Evolutionary conservation across 2,113 vertebrate species (phyloP).

Genomic region (Tretioscincus oriximinensis): DNA sequence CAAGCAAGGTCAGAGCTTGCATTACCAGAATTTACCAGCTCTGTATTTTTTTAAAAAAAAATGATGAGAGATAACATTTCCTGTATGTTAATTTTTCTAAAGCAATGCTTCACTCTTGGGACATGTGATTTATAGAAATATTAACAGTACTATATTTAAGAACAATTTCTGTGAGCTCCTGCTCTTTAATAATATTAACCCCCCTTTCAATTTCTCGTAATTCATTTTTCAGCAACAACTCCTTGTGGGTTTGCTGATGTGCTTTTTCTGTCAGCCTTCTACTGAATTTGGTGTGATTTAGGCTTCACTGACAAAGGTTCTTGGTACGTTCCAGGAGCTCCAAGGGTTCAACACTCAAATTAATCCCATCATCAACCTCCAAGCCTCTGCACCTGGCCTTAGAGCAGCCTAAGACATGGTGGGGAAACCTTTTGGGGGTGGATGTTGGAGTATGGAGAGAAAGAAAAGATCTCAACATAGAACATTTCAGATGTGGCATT

Average conservation of each 20-base stretch:
- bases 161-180: not conserved
- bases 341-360: no score
- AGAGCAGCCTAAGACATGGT: no score
- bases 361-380: no score
- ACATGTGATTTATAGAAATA: not conserved
- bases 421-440: no score
- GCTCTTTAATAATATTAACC: not conserved
- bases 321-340: no score
- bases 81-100: not conserved
- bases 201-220: not conserved
- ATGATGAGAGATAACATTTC: not conserved
- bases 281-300: not conserved
- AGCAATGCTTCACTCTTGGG: not conserved
- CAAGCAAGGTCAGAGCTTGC: not conserved
- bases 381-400: no score
- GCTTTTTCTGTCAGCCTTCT: not conserved
- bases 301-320: no score
- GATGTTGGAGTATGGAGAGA: no score
- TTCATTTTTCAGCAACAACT: not conserved
- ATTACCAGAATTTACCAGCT: not conserved
- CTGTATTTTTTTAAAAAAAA: not conserved
- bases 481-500: no score
- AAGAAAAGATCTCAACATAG: no score
- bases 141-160: not conserved
- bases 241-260: no score